Evolutionary conservation across 1,140 invertebrate species (phyloP), one percentile per base, ranked within the genome.

Genomic region (Apocrypta bakeri): DNA sequence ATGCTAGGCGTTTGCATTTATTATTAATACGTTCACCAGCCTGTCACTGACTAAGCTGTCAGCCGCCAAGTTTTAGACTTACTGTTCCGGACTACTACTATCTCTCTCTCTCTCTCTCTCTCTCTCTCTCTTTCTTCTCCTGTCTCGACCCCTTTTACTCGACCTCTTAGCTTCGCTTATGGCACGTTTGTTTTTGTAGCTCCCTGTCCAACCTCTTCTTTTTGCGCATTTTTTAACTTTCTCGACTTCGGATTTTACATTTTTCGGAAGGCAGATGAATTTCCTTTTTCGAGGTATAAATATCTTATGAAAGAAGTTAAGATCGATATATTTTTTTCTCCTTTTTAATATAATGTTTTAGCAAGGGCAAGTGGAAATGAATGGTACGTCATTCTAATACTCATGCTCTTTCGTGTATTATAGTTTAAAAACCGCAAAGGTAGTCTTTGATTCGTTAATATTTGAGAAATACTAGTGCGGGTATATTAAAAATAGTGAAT

Each of bases 1-100:
- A 90, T 89, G 89, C 89, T 89, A 90, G 88, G 86, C 87, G 89
- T 90, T 90, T 89, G 88, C 90, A 90, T 90, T 89, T 90, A 90
- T 90, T 90, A 90, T 90, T 90, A 90, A 90, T 90, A 88, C 89
- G 85, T 86, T 90, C 86, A 85, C 84, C 87, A 84, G 87, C 83
- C 88, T 90, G 88, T 90, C 88, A 86, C 89, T 86, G 86, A 87
- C 85, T 87, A 78, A 84, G 85, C 87, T 90, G 88, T 89, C 90
- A 90, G 85, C 85, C 75, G 80, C 61, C 76, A 75, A 61, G 78
- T 75, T 71, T 74, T 63, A 37, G 74, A 79, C 84, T 83, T 81
- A 80, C 37, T 75, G 21, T 75, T 80, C 79, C 69, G 24, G 56
- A 48, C 56, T 63, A 42, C 63, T 56, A n/a, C 76, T 77, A 72